These are phyloP conservation scores for Calliphora vomitoria DNA, from an alignment of 2,888 invertebrate genomes.

Conservation along the genomic window DNA sequence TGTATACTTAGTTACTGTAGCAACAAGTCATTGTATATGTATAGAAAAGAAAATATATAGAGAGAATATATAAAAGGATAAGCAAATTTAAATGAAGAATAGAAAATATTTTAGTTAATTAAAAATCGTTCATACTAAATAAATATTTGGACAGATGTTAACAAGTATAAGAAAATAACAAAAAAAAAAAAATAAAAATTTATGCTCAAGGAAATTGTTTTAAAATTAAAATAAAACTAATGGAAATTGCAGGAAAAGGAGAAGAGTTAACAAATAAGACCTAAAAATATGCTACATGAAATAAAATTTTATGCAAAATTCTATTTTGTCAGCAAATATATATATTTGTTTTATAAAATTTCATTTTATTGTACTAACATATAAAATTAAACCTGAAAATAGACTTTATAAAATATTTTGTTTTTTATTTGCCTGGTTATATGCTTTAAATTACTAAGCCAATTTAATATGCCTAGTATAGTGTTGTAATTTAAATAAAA, in stretches of 20 bases:
- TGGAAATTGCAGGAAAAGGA: neutral
- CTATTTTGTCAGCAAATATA: neutral
- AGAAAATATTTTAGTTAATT: constrained; percentile 71
- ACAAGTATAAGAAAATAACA: constrained; percentile 43
- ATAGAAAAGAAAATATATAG: neutral
- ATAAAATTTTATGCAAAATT: neutral
- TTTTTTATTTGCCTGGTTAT: too few relatives aligned
- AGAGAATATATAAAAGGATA: constrained; percentile 13
- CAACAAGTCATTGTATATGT: constrained; percentile 57
- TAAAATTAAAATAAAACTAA: constrained; percentile 56
- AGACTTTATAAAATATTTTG: neutral
- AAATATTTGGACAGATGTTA: constrained; percentile 72
- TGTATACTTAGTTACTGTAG: constrained; percentile 20
- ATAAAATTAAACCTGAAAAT: neutral
- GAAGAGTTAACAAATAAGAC: neutral
- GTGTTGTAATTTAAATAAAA: neutral
- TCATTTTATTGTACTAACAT: too few relatives aligned
- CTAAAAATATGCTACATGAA: neutral
- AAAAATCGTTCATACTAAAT: constrained; percentile 70
- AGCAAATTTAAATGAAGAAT: constrained; percentile 2
- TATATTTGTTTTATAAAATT: too few relatives aligned
- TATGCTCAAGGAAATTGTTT: constrained; percentile 16
- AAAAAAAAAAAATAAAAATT: constrained; percentile 17
- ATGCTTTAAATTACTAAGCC: constrained; percentile 1
- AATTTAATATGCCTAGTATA: constrained; percentile 5